These are phyloP conservation scores for Mormyrus lacerda DNA, from an alignment of 2,113 vertebrate genomes.

Conservation along the genomic window DNA sequence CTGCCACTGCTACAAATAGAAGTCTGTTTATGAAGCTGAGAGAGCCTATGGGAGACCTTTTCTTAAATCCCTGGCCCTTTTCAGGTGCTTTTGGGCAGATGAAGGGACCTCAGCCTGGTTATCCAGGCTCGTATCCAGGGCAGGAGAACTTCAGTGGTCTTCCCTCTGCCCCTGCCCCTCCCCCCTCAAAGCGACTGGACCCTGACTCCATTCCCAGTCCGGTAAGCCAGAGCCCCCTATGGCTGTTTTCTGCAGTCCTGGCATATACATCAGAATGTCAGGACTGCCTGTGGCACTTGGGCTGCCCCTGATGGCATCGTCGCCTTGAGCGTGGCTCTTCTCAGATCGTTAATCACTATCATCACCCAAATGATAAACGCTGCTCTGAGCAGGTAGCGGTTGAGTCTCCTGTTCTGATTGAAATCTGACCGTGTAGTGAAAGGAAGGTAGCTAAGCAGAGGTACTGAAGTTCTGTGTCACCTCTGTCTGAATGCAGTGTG, in stretches of 20 bases:
- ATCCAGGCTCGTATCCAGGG: constrained; percentile 72
- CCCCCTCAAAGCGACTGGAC: constrained; percentile 79
- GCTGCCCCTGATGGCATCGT: background rate
- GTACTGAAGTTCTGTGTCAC: background rate
- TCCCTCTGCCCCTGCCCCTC: constrained; percentile 36
- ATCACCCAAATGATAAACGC: background rate
- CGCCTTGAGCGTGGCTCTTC: background rate
- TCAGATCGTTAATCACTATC: background rate
- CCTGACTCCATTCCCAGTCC: constrained; percentile 96
- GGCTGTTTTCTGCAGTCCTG: background rate
- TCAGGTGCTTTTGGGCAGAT: constrained; percentile 85
- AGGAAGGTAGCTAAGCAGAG: background rate
- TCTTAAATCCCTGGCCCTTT: background rate
- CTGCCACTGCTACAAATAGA: background rate
- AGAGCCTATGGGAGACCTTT: background rate
- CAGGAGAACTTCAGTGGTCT: constrained; percentile 73
- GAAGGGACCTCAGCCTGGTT: constrained; percentile 78
- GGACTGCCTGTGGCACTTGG: background rate
- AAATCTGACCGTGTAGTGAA: background rate
- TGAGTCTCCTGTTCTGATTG: background rate
- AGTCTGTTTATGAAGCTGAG: background rate
- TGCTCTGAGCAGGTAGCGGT: background rate
- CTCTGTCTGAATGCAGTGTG: background rate
- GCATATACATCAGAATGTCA: background rate
- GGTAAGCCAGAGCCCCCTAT: constrained; percentile 49